Conservation (phyloP, 2,888 invertebrate genomes). For the Caenorhabditis panamensis region DNA sequence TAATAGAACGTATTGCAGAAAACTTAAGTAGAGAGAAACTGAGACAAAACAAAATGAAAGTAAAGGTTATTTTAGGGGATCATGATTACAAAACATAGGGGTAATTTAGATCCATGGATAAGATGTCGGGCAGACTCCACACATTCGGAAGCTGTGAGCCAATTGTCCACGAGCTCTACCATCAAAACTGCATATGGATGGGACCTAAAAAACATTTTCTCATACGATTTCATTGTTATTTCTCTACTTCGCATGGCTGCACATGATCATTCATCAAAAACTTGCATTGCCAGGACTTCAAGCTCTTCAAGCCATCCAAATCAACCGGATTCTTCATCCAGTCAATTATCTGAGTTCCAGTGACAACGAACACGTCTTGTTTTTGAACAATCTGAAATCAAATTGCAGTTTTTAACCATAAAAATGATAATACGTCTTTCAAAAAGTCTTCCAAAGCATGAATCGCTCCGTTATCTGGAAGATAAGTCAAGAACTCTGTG, state of each 20-base stretch:
- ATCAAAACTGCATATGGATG: slow-evolving; percentile 75
- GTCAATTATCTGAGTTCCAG: slow-evolving; percentile 75
- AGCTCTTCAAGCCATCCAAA: slow-evolving; percentile 61
- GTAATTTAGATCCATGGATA: slow-evolving; percentile 79
- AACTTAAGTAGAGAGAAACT: slow-evolving; percentile 23
- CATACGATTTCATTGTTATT: background rate
- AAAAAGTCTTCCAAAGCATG: slow-evolving; percentile 76
- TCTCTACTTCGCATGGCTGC: slow-evolving; percentile 77
- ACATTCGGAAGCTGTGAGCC: slow-evolving; percentile 79
- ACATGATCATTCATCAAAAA: slow-evolving; percentile 64
- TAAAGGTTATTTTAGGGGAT: background rate
- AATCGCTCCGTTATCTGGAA: slow-evolving; percentile 76
- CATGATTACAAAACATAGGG: too few species aligned
- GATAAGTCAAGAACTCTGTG: slow-evolving; percentile 74
- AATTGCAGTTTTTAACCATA: too few species aligned
- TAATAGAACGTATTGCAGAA: slow-evolving; percentile 26
- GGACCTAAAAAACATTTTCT: slow-evolving; percentile 65
- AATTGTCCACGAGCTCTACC: slow-evolving; percentile 55
- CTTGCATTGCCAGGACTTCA: slow-evolving; percentile 79
- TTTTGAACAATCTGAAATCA: slow-evolving; percentile 72
- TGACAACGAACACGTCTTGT: slow-evolving; percentile 78
- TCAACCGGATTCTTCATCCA: slow-evolving; percentile 79
- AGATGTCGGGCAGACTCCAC: slow-evolving; percentile 76
- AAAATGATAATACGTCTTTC: slow-evolving; percentile 73
- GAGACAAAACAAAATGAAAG: background rate